Percentiles rank a stretch among this genome's conserved stretches.
Conservation (phyloP, 2,797 vertebrate species). For the Eulemur albifrons region DNA sequence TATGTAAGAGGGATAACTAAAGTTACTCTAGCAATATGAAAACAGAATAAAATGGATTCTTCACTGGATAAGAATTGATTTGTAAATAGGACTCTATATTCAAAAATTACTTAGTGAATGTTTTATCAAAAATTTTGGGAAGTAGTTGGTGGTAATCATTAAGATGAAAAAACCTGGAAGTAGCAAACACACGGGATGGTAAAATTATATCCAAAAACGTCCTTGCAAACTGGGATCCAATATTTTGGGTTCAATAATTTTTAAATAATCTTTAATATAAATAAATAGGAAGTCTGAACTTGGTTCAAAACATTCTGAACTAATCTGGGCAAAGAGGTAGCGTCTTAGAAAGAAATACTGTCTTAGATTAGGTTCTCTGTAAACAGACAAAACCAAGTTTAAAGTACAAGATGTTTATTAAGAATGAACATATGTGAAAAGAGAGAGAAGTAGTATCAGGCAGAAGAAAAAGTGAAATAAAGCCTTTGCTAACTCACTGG, state of each 20-base stretch:
- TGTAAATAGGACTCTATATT: background rate
- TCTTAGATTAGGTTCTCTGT: background rate
- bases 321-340: background rate
- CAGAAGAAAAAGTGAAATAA: background rate
- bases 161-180: background rate
- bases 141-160: background rate
- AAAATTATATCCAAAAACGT: background rate
- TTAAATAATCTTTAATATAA: background rate
- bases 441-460: background rate
- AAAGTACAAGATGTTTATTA: background rate
- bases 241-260: background rate
- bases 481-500: background rate
- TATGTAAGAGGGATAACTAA: background rate
- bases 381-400: background rate
- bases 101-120: background rate
- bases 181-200: background rate
- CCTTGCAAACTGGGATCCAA: background rate
- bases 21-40: background rate
- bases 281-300: background rate
- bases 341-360: background rate
- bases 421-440: background rate
- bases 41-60: background rate
- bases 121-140: background rate
- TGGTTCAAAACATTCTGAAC: background rate
- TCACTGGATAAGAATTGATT: background rate